Percentiles rank a stretch among this genome's conserved stretches.
phyloP scores from a whole-genome alignment of 1,140 invertebrate species.

The Gryllus bimaculatus region DNA sequence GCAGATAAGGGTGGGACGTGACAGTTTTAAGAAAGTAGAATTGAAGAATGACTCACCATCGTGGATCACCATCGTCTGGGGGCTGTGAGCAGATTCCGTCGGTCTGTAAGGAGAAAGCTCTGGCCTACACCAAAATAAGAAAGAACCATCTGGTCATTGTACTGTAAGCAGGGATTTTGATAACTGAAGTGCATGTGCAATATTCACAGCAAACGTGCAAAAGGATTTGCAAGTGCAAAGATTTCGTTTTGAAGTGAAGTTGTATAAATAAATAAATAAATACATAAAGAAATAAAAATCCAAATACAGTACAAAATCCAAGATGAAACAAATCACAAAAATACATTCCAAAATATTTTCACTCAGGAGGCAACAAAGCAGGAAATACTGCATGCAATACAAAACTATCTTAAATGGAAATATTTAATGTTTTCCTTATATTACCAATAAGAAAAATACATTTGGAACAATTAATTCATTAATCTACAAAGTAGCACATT shows the following conservation, averaged over 20 bases:
- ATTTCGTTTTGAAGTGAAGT: not conserved
- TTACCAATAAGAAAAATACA: too few species aligned
- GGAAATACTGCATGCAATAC: too few species aligned
- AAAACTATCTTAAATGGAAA: too few species aligned
- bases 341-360: not conserved
- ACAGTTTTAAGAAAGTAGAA: too few species aligned
- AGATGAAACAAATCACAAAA: not conserved
- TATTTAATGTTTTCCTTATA: too few species aligned
- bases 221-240: not conserved
- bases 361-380: too few species aligned
- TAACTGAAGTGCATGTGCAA: not conserved
- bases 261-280: too few species aligned
- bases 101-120: slow-evolving; percentile 79
- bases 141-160: not conserved
- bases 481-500: too few species aligned
- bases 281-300: not conserved
- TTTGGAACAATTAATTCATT: too few species aligned
- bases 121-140: slow-evolving; percentile 41
- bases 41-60: slow-evolving; percentile 37
- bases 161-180: not conserved
- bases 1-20: too few species aligned
- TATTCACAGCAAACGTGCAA: not conserved
- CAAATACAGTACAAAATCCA: not conserved
- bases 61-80: slow-evolving; percentile 39
- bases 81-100: slow-evolving; percentile 40